Evolutionary conservation across 2,888 invertebrate species (phyloP).

Genomic region (Chymomyza procnemis): DNA sequence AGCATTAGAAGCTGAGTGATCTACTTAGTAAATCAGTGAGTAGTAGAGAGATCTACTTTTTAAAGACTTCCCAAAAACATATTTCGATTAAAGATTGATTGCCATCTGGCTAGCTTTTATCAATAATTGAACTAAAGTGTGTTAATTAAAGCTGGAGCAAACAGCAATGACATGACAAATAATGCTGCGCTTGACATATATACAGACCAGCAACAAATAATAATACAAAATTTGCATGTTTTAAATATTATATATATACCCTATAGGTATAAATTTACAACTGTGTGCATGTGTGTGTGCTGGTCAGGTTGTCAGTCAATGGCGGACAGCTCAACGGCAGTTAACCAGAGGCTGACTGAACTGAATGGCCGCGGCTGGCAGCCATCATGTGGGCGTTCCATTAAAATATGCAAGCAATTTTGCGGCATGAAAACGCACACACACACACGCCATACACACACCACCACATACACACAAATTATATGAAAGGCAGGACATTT

Average conservation of each 20-base stretch:
- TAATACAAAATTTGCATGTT: neutral
- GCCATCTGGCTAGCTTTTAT: neutral
- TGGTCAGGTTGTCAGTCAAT: conserved; percentile 46
- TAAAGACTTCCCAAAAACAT: neutral
- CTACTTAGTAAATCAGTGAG: no score
- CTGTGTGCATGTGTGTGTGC: conserved; percentile 10
- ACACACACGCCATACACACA: conserved; percentile 33
- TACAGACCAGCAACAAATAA: neutral
- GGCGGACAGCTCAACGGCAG: conserved; percentile 46
- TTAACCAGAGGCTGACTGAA: conserved; percentile 15
- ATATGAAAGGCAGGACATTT: neutral
- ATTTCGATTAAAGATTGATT: neutral
- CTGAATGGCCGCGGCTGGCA: conserved; percentile 31
- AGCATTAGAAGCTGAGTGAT: no score
- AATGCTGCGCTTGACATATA: neutral
- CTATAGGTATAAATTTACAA: neutral
- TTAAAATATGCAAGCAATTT: conserved; percentile 71
- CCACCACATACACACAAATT: conserved; percentile 10
- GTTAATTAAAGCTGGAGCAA: neutral
- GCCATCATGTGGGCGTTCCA: conserved; percentile 66
- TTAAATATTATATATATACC: neutral
- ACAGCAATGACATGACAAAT: neutral
- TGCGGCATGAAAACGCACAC: conserved; percentile 61
- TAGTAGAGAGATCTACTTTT: no score
- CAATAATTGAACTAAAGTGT: neutral